Evolutionary conservation across 2,113 vertebrate genomes (phyloP).

Genomic region (Trichechus manatus): DNA sequence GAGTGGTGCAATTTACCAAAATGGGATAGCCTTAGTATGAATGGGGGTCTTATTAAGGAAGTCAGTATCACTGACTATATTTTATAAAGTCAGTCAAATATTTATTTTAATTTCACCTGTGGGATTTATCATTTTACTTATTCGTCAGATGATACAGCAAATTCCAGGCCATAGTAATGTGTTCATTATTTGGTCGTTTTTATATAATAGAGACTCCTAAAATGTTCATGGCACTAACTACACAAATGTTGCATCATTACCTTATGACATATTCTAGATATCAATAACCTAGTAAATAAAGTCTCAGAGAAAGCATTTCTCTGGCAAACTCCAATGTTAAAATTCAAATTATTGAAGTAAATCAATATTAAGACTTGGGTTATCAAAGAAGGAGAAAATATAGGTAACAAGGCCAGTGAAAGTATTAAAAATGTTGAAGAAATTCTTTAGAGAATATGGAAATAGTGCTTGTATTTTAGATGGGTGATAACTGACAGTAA

Average conservation of each 20-base stretch:
- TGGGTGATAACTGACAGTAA: background rate
- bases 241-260: background rate
- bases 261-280: background rate
- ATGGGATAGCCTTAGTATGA: background rate
- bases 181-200: background rate
- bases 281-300: background rate
- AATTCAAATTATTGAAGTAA: conserved; percentile 10
- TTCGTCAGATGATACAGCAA: background rate
- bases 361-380: background rate
- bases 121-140: background rate
- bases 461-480: background rate
- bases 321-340: background rate
- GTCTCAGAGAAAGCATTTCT: background rate
- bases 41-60: background rate
- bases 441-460: background rate
- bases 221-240: background rate
- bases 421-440: background rate
- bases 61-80: background rate
- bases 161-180: background rate
- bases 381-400: background rate
- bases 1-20: background rate
- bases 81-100: background rate
- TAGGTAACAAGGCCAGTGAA: background rate
- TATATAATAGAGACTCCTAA: background rate
- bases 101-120: background rate